Evolutionary conservation across 2,113 vertebrate species (phyloP).

Genomic region (Nicator chloris): DNA sequence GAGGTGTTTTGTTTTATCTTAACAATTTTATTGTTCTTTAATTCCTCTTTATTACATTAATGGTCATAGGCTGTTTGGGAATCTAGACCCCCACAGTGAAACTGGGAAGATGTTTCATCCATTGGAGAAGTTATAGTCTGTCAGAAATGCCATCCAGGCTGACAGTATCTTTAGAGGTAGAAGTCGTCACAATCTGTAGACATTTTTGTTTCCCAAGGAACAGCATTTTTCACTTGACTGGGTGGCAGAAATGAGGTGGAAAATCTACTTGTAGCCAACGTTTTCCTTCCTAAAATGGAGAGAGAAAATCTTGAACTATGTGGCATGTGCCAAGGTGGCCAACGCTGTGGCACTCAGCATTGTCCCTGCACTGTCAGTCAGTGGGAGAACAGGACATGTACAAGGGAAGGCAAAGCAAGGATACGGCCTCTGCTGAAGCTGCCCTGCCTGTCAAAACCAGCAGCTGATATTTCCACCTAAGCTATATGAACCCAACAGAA

Average conservation of each 20-base stretch:
- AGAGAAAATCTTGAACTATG: not conserved
- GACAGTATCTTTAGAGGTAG: not conserved
- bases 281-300: not conserved
- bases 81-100: not conserved
- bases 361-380: not conserved
- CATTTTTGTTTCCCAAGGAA: not conserved
- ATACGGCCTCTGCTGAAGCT: conserved; percentile 14
- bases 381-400: not conserved
- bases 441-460: conserved; percentile 51
- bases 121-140: not conserved
- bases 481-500: conserved; percentile 63
- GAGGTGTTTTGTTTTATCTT: not conserved
- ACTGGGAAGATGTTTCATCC: not conserved
- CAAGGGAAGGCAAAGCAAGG: conserved; percentile 26
- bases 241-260: not conserved
- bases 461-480: conserved; percentile 66
- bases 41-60: not conserved
- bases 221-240: not conserved
- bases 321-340: not conserved
- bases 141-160: not conserved
- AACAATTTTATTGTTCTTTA: not conserved
- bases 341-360: not conserved
- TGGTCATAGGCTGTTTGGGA: not conserved
- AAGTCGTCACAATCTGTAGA: not conserved
- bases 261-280: not conserved